Evolutionary conservation across 2,113 vertebrate genomes (phyloP), one percentile per base, ranked within the genome.

Genomic region (Alosa alosa): DNA sequence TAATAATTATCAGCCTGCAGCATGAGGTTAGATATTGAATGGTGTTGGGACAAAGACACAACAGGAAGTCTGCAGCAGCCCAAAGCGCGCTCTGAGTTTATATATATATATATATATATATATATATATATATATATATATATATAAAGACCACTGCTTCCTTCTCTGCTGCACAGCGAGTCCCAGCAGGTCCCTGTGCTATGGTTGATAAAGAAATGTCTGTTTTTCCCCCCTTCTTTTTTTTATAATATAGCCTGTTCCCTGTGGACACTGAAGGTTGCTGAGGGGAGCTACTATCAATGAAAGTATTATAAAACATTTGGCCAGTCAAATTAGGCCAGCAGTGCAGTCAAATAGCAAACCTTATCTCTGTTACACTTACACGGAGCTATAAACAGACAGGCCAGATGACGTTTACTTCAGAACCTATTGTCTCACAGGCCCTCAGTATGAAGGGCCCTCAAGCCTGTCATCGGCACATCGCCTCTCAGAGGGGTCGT

Each of bases 21-120:
- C 72, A 39, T 78, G 36, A 41, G 72, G 72, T 78, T 78, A 78
- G 72, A 78, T 78, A 78, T 78, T 78, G 72, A 15, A 78, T 68
- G 64, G n/a, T 68, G 36, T 78, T 31, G 72, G 72, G 72, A 41
- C 1, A 39, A 41, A 17, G 72, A 41, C 15, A 39, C 72, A 78
- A 36, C 72, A 78, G 72, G 72, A 78, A 78, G 72, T 78, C 9
- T 31, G 64, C 25, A 1, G n/a, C 64, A 31, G 64, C 31, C 64
- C 64, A 4, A 15, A 11, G 13, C 0, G 25, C 4, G 5, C 15
- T 41, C 31, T 20, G 13, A 41, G 72, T 13, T 31, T 78, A 15
- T 72, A 31, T 11, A 36, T 31, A 11, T 31, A 31, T 31, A 31
- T 31, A 31, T 31, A 31, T 31, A 31, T 31, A 31, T 31, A 31